A percentile compares a stretch with the other conserved stretches of the same genome.
phyloP scores from a whole-genome alignment of 2,797 vertebrate genomes.

The Labroides dimidiatus region DNA sequence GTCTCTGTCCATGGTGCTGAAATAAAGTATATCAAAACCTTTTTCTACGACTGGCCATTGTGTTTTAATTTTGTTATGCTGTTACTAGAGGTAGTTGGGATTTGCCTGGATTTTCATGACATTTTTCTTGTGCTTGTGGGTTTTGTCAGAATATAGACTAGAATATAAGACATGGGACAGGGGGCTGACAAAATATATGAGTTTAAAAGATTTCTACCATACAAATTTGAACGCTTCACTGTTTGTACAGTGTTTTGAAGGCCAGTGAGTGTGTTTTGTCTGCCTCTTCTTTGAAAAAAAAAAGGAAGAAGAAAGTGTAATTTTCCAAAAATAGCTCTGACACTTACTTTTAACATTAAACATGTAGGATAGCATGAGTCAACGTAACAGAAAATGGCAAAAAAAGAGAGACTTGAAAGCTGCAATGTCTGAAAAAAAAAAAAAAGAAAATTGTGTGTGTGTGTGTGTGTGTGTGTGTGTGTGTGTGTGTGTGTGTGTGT shows the following conservation, averaged over 20 bases:
- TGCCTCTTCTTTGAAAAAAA: neutral
- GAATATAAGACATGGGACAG: no score
- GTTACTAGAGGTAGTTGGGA: neutral
- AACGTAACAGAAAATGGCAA: slow-evolving; percentile 34
- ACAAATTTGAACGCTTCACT: neutral
- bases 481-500: slow-evolving; percentile 4
- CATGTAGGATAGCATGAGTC: slow-evolving; percentile 10
- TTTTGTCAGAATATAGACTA: no score
- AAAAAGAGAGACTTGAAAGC: slow-evolving; percentile 41
- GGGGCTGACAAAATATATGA: no score
- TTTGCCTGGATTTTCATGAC: no score
- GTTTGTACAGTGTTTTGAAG: neutral
- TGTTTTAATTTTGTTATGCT: neutral
- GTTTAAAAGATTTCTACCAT: neutral
- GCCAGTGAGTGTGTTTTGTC: neutral
- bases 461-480: slow-evolving; percentile 2
- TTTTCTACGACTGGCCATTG: neutral
- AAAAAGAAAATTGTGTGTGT: slow-evolving; percentile 6
- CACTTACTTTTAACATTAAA: slow-evolving; percentile 19
- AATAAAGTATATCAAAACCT: neutral
- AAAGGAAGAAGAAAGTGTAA: neutral
- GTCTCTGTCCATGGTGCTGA: slow-evolving; percentile 67
- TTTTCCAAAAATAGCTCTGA: neutral
- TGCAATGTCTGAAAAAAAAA: slow-evolving; percentile 36
- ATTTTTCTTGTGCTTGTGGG: no score